A percentile compares a stretch with the other conserved stretches of the same genome.
phyloP scores from a whole-genome alignment of 2,113 vertebrate genomes.

The Phainopepla nitens region DNA sequence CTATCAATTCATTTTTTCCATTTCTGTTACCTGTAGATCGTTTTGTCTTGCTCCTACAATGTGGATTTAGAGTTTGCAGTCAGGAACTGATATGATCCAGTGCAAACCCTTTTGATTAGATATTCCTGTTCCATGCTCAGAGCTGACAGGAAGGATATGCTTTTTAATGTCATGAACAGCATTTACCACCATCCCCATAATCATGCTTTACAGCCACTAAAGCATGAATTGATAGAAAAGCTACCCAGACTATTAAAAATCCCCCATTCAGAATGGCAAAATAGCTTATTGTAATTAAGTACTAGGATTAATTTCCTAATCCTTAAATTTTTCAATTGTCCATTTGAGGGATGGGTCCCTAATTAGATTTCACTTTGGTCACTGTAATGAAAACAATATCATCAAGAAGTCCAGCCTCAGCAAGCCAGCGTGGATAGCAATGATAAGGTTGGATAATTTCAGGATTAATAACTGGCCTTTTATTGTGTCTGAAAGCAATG shows the following conservation, averaged over 20 bases:
- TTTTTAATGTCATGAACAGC: not conserved
- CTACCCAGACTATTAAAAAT: conserved; percentile 6
- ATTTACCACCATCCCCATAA: not conserved
- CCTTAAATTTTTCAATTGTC: conserved; percentile 46
- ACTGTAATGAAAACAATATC: conserved; percentile 62
- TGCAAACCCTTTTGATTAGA: conserved; percentile 61
- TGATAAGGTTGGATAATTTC: conserved; percentile 70
- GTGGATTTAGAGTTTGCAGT: conserved; percentile 44
- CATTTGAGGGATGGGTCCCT: conserved; percentile 57
- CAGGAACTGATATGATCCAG: conserved; percentile 60
- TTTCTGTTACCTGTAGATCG: conserved; percentile 63
- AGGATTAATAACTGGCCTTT: conserved; percentile 68
- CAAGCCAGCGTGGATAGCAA: conserved; percentile 55
- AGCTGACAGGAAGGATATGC: conserved; percentile 46
- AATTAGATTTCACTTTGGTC: conserved; percentile 70
- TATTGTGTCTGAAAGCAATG: conserved; percentile 61
- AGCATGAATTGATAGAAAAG: not conserved
- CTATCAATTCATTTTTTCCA: conserved; percentile 42
- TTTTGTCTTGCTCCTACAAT: conserved; percentile 48
- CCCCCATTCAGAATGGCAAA: conserved; percentile 14
- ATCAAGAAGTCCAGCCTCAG: conserved; percentile 14
- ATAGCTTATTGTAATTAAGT: conserved; percentile 64
- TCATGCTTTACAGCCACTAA: not conserved
- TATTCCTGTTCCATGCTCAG: conserved; percentile 40
- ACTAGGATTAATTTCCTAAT: conserved; percentile 66